These are phyloP conservation scores for Drosophila gunungcola DNA, from an alignment of 1,140 invertebrate genomes.

Conservation along the genomic window DNA sequence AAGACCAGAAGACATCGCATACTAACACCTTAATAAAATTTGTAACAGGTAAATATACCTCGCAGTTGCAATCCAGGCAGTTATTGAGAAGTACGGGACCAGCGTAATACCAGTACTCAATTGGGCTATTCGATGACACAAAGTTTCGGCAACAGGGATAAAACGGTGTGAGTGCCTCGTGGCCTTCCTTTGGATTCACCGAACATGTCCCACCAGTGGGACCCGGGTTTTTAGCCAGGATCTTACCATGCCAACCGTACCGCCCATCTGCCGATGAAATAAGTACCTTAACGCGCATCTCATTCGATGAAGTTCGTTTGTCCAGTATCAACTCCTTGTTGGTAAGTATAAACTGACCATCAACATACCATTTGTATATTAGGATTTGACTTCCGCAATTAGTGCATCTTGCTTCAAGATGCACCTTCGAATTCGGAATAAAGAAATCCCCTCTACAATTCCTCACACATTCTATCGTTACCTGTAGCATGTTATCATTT, in stretches of 20 bases:
- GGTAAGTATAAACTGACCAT: neutral
- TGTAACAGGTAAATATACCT: conserved; percentile 11
- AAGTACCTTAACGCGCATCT: neutral
- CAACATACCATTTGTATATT: conserved; percentile 32
- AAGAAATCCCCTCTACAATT: conserved; percentile 30
- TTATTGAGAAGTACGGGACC: conserved; percentile 14
- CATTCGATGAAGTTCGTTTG: neutral
- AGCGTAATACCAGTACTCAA: conserved; percentile 46
- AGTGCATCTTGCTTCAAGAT: conserved; percentile 7
- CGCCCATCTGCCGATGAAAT: conserved; percentile 11
- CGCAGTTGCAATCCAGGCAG: conserved; percentile 34
- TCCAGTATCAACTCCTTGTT: neutral
- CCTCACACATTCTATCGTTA: conserved; percentile 26
- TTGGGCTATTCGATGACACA: neutral
- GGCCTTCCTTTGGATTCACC: conserved; percentile 14
- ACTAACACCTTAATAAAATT: conserved; percentile 23
- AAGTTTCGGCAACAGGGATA: conserved; percentile 39
- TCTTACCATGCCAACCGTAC: neutral
- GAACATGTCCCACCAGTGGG: conserved; percentile 13
- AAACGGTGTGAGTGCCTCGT: conserved; percentile 34
- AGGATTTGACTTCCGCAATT: conserved; percentile 11
- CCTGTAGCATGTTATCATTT: neutral
- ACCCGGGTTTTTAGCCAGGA: neutral
- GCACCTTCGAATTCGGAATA: conserved; percentile 14
- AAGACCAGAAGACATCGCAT: conserved; percentile 31